Base-by-base conservation (phyloP, 2,113 vertebrate genomes). In the Phylloscopus trochiloides region DNA sequence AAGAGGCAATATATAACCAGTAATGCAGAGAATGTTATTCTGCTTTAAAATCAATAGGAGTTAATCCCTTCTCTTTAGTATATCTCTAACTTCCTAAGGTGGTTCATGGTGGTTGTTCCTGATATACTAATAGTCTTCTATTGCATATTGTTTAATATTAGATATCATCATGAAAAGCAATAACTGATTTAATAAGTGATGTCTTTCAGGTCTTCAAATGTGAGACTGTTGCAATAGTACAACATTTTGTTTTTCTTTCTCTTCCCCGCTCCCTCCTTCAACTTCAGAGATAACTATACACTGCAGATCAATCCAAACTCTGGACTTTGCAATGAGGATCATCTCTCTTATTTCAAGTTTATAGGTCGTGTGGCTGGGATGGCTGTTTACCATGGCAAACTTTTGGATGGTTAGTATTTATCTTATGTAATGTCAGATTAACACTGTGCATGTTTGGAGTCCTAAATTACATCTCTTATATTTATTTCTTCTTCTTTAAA, bases 301-400 rank as follows among this genome's bases (percentile, higher is more conserved):
- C 98, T 99, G 55, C 99, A 99, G 98, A 99, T 99, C 96, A 99
- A 99, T 97, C 99, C 99, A 0, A 99, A 99, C 97, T 99, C 99
- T 55, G 99, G 99, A 55, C 96, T 99, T 67, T 99, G 99, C 94
- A 99, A 99, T 43, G 99, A 99, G 97, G 99, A 99, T 96, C 99
- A 99, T 91, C 98, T 99, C 70, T 98, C 99, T 52, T 99, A 99
- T 97, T 99, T 99, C 97, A 99, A 99, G 97, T 99, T 99, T 96
- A 99, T 99, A 50, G 99, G 99, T 48, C 99, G 99, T 17, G 99
- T 99, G 92, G 99, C 99, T 28, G 99, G 99, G 91, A 99, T 99
- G 99, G 99, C 99, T 5, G 99, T 99, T 59, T 99, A 99, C 88
- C 99, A 99, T 17, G 99, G 99, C 86, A 99, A 99, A 95, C 98